phyloP scores from a whole-genome alignment of 2,888 invertebrate species.

The Orthonevra nobilis region DNA sequence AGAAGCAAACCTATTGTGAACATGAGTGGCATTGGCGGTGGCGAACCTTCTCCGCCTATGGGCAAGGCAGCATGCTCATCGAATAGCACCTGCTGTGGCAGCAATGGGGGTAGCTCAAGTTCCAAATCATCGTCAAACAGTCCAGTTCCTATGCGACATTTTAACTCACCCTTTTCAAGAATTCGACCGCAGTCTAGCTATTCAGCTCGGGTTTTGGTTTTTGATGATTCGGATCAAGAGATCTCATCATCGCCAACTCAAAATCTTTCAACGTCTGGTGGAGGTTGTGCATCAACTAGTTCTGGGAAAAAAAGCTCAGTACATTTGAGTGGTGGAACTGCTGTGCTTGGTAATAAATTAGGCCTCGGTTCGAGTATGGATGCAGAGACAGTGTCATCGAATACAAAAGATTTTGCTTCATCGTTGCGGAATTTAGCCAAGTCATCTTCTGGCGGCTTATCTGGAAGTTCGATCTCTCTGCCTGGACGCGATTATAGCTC shows the following conservation, averaged over 20 bases:
- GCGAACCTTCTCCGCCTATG: constrained; percentile 16
- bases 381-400: constrained; percentile 73
- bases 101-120: background rate
- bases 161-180: constrained; percentile 45
- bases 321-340: background rate
- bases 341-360: constrained; percentile 6
- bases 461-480: constrained; percentile 78
- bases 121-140: constrained; percentile 49
- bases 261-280: constrained; percentile 21
- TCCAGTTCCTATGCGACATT: constrained; percentile 50
- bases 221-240: constrained; percentile 86
- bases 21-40: constrained; percentile 35
- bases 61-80: constrained; percentile 10
- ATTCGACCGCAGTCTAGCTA: constrained; percentile 83
- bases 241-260: constrained; percentile 33
- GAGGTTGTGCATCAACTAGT: constrained; percentile 55
- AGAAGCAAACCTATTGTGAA: background rate
- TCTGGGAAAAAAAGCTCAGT: constrained; percentile 23
- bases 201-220: constrained; percentile 88
- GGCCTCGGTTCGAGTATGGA: constrained; percentile 48
- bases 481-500: constrained; percentile 77
- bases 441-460: constrained; percentile 78
- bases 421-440: constrained; percentile 76
- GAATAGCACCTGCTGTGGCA: background rate
- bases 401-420: constrained; percentile 73